These are phyloP conservation scores for Siniperca knerii DNA, from an alignment of 2,113 vertebrate species.

Conservation along the genomic window DNA sequence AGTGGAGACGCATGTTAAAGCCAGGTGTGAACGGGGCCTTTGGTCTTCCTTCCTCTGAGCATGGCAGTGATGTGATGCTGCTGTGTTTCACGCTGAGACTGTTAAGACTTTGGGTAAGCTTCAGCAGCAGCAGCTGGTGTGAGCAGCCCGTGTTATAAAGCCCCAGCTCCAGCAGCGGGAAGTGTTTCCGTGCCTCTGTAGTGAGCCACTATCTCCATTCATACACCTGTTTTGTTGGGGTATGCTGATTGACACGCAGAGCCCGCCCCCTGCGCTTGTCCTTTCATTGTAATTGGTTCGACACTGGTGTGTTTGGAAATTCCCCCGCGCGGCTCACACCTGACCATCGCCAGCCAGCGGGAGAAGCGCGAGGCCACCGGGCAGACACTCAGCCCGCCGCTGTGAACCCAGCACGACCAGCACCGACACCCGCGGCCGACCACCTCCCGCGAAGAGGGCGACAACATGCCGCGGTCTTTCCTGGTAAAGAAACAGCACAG, in stretches of 20 bases:
- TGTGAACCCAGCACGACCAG: background rate
- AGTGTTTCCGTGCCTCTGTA: background rate
- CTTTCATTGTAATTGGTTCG: constrained; percentile 42
- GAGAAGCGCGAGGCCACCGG: constrained; percentile 18
- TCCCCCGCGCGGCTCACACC: constrained; percentile 35
- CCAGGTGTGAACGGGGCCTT: too few species aligned
- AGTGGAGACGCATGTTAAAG: too few species aligned
- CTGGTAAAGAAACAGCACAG: constrained; percentile 77
- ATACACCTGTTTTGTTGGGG: constrained; percentile 54
- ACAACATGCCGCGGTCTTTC: constrained; percentile 80
- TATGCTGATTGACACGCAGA: constrained; percentile 36
- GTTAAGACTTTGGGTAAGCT: too few species aligned
- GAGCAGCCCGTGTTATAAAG: too few species aligned
- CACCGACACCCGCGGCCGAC: background rate
- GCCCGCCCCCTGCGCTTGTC: constrained; percentile 45
- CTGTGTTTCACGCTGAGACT: too few species aligned
- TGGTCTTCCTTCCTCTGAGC: too few species aligned
- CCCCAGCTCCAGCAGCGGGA: background rate
- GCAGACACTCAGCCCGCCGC: background rate
- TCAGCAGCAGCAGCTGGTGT: too few species aligned
- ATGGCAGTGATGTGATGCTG: too few species aligned
- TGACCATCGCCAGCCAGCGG: constrained; percentile 8
- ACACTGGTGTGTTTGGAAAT: constrained; percentile 37
- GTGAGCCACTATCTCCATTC: constrained; percentile 21
- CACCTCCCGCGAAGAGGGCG: background rate